Evolutionary conservation across 2,113 vertebrate species (phyloP).

Genomic region (Leuciscus idus): DNA sequence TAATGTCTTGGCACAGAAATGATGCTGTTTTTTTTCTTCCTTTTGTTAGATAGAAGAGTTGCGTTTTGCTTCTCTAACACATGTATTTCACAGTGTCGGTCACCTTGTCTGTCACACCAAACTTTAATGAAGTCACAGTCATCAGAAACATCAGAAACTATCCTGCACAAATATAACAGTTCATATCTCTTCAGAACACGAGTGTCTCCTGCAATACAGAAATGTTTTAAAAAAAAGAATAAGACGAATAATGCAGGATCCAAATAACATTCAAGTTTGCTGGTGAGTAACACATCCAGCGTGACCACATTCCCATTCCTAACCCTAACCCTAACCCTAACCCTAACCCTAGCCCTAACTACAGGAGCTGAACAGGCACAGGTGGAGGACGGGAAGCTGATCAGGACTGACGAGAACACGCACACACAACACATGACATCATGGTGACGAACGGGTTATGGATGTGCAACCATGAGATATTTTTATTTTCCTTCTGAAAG

Average conservation of each 20-base stretch:
- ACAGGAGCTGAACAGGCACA: no score
- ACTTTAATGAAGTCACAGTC: not conserved
- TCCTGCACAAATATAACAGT: not conserved
- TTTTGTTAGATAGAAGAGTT: conserved; percentile 9
- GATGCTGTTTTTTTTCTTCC: conserved; percentile 14
- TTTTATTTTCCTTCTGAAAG: not conserved
- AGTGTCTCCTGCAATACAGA: no score
- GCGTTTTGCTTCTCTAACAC: conserved; percentile 7
- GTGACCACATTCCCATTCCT: no score
- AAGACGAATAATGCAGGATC: no score
- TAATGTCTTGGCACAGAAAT: conserved; percentile 40
- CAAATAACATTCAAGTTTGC: no score
- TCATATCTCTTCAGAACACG: not conserved
- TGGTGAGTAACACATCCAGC: no score
- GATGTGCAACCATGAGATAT: conserved; percentile 1
- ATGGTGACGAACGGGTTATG: not conserved
- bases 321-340: no score
- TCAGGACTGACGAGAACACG: no score
- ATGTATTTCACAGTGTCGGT: conserved; percentile 3
- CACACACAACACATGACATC: no score
- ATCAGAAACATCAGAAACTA: not conserved
- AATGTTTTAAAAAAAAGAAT: no score
- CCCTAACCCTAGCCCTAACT: no score
- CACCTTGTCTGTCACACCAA: not conserved
- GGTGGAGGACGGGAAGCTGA: no score